These are phyloP conservation scores for Plutomurus gul DNA, from an alignment of 1,140 invertebrate genomes.

Conservation along the genomic window DNA sequence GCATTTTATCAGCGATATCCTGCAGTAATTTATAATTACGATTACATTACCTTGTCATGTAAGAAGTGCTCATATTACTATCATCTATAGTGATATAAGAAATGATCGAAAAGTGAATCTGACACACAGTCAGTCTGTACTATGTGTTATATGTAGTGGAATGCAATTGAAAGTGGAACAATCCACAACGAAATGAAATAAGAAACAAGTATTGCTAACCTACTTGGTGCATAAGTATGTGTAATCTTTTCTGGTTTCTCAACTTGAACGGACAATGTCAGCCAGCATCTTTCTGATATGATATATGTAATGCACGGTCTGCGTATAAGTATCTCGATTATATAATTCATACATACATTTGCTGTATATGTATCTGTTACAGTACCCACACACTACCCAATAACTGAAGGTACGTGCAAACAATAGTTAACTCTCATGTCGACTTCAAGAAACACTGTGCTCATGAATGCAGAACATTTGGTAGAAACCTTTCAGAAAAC, in stretches of 20 bases:
- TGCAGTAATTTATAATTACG: no score
- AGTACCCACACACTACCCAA: neutral
- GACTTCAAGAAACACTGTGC: neutral
- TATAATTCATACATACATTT: neutral
- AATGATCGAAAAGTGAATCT: no score
- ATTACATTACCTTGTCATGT: no score
- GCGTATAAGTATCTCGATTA: no score
- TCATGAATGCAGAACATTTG: neutral
- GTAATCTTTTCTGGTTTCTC: conserved; percentile 14
- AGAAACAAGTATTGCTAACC: conserved; percentile 10
- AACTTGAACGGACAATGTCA: conserved; percentile 23
- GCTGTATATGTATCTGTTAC: neutral
- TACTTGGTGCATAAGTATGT: neutral
- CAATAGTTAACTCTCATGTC: no score
- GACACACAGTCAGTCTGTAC: neutral
- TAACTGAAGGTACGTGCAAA: no score
- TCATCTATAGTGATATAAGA: no score
- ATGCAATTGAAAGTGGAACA: conserved; percentile 26
- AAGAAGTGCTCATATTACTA: no score
- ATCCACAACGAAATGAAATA: conserved; percentile 6
- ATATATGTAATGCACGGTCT: no score
- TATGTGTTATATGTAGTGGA: neutral
- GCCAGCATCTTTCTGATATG: conserved; percentile 12
- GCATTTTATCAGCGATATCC: no score
- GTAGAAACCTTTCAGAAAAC: neutral